Evolutionary conservation across 2,888 invertebrate genomes (phyloP), one percentile per base, ranked within the genome.

Genomic region (Noctua fimbriata): DNA sequence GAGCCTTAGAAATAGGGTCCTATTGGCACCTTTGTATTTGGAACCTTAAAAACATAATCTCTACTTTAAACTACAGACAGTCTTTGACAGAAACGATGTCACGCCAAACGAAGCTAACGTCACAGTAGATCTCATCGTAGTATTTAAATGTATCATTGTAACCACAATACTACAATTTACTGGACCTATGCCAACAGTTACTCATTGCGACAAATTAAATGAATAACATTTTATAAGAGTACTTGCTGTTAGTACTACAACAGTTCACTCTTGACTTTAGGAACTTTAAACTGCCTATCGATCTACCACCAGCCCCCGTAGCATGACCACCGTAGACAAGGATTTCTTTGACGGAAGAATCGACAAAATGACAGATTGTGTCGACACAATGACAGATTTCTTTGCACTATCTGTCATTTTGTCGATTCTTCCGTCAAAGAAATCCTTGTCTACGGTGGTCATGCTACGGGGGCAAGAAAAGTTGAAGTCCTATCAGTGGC

Each of bases 171-270:
- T 16, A 18, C 24, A 36, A 83, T 66, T 12, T 60, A 52, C 47
- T 69, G 67, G 78, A 83, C 55, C 32, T 83, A 63, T 1, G 67
- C 67, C 78, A 83, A 71, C 66, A 28, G 28, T 41, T 28, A 82
- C 28, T 66, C 41, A 58, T 76, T 49, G 49, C 41, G 4, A 63
- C 44, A 47, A 47, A 36, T 49, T 1, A 69, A 82, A 75, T 24
- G 4, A 36, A 71, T 65, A 76, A 14, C 14, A 32, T 49, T 69
- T 69, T 36, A 69, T 52, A 76, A 63, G 63, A 63, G 63, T 63
- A 65, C 36, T 77, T n/a, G 47, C 28, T n/a, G 28, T 58, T 28
- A 67, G 14, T 44, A 49, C 2, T 41, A 41, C 41, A 41, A 66
- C 24, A 66, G 36, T 66, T 36, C 36, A 63, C 28, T 44, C 52